A percentile compares a stretch with the other conserved stretches of the same genome.
These are phyloP conservation scores for Pachypanchax playfairii DNA, from an alignment of 2,113 vertebrate species.

Conservation along the genomic window DNA sequence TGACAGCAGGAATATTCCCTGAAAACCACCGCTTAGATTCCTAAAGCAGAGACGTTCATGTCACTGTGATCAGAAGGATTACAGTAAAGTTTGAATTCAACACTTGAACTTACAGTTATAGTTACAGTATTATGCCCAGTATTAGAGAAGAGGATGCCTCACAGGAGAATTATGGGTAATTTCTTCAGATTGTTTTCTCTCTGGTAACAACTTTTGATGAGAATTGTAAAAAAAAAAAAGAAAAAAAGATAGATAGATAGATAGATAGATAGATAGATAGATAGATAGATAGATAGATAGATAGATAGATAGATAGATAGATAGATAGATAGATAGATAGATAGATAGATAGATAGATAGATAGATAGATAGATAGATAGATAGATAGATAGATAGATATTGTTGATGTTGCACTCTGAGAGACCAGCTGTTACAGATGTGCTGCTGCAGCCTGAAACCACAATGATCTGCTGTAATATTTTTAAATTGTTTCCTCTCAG, in stretches of 20 bases:
- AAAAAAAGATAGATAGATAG: no score
- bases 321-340: conserved; percentile 1
- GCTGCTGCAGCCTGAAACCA: no score
- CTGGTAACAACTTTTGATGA: conserved; percentile 21
- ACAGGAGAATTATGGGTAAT: background rate
- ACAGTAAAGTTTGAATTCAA: background rate
- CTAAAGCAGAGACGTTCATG: background rate
- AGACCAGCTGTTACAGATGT: background rate
- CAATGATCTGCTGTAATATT: no score
- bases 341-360: background rate
- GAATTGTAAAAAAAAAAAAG: conserved; percentile 20
- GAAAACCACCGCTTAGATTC: background rate
- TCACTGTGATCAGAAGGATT: background rate
- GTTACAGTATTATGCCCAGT: background rate
- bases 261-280: background rate
- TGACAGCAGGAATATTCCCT: conserved; percentile 2
- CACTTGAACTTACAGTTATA: conserved; percentile 8
- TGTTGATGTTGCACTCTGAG: background rate
- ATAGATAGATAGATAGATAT: background rate
- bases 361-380: background rate
- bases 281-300: background rate
- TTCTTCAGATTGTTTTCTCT: conserved; percentile 6
- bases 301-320: background rate
- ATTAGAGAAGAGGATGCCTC: background rate
- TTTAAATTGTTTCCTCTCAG: no score